Conservation (phyloP, 92 coral and sea anemone genomes). For the Micromussa lordhowensis region DNA sequence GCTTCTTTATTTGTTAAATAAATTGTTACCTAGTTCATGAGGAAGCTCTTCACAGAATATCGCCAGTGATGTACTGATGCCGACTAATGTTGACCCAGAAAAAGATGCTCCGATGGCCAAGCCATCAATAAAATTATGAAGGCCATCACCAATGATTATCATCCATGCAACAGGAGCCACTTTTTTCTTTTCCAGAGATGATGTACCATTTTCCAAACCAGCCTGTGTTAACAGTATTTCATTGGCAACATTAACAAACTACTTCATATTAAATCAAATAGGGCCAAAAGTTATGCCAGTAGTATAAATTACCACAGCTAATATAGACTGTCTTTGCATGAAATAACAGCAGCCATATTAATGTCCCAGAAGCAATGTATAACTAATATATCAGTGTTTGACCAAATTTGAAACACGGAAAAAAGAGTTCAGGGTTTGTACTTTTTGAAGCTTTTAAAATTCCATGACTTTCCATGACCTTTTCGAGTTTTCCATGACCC, state of each 20-base stretch:
- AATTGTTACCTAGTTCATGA: slow-evolving; percentile 90
- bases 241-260: background rate
- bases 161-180: slow-evolving; percentile 98
- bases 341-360: too few species aligned
- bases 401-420: background rate
- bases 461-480: too few species aligned
- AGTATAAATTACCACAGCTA: too few species aligned
- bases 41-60: slow-evolving; percentile 98
- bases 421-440: too few species aligned
- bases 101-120: slow-evolving; percentile 97
- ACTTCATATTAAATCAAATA: too few species aligned
- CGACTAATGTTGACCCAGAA: slow-evolving; percentile 76
- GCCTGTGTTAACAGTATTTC: background rate
- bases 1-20: too few species aligned
- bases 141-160: slow-evolving; percentile 92
- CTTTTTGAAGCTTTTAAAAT: too few species aligned
- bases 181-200: slow-evolving; percentile 22
- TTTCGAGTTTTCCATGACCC: too few species aligned
- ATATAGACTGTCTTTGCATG: too few species aligned
- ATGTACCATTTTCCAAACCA: background rate
- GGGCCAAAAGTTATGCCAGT: too few species aligned
- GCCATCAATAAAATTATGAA: slow-evolving; percentile 97
- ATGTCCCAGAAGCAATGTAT: too few species aligned
- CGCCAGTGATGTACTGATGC: slow-evolving; percentile 92
- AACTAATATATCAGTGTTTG: background rate